phyloP scores from a whole-genome alignment of 2,888 invertebrate species.

The Mimumesa dahlbomi region DNA sequence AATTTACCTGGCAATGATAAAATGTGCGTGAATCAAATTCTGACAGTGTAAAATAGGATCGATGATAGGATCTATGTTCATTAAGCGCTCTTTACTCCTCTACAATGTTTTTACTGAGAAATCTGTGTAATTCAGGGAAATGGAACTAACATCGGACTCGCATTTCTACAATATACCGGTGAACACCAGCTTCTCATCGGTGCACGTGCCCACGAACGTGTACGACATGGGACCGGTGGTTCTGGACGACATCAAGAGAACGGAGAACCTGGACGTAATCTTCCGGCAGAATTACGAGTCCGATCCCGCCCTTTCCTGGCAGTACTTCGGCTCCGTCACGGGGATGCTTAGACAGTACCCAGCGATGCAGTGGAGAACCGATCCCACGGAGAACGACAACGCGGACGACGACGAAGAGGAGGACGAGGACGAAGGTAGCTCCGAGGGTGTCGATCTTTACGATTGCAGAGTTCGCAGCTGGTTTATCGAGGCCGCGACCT shows the following conservation, averaged over 20 bases:
- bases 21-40: too few species aligned
- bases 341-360: constrained; percentile 97
- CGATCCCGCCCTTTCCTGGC: constrained; percentile 96
- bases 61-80: too few species aligned
- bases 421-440: constrained; percentile 80
- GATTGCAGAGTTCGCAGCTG: constrained; percentile 96
- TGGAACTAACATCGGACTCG: constrained; percentile 86
- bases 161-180: constrained; percentile 93
- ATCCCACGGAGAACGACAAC: constrained; percentile 21
- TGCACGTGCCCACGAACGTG: constrained; percentile 97
- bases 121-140: constrained; percentile 75
- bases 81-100: too few species aligned
- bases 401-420: neutral
- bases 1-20: neutral
- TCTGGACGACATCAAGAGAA: constrained; percentile 93
- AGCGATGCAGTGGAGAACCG: constrained; percentile 78
- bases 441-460: constrained; percentile 87
- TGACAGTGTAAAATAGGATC: too few species aligned
- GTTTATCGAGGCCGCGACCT: constrained; percentile 99
- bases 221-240: constrained; percentile 87
- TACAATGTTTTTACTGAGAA: neutral
- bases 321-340: constrained; percentile 97
- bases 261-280: constrained; percentile 90
- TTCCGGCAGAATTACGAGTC: constrained; percentile 91
- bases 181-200: constrained; percentile 90